Evolutionary conservation across 2,797 vertebrate genomes (phyloP).

Genomic region (Cirrhinus mrigala): DNA sequence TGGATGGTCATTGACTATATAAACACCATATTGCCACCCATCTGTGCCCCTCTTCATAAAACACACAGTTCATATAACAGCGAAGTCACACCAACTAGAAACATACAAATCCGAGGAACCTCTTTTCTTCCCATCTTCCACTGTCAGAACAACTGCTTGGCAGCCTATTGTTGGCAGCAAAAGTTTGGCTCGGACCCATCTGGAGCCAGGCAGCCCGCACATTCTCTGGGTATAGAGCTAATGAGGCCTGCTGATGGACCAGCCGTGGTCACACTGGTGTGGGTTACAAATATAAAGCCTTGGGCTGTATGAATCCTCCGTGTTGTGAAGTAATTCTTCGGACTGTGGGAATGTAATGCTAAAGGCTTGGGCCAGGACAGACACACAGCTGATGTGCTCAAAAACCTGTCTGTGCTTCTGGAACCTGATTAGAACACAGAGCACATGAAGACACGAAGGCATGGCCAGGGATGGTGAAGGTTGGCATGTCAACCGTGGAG

Average conservation of each 20-base stretch:
- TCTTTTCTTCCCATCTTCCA: constrained; percentile 71
- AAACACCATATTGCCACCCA: constrained; percentile 33
- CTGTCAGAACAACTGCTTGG: constrained; percentile 82
- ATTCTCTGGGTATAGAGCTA: constrained; percentile 84
- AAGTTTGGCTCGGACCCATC: constrained; percentile 82
- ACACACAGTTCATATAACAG: constrained; percentile 39
- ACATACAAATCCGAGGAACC: constrained; percentile 65
- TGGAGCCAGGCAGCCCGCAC: constrained; percentile 83
- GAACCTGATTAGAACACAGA: constrained; percentile 44
- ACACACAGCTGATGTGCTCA: constrained; percentile 73
- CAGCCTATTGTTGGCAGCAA: constrained; percentile 82
- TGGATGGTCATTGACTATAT: constrained; percentile 5
- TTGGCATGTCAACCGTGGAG: constrained; percentile 47
- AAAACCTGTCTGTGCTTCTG: constrained; percentile 55
- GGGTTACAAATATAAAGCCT: constrained; percentile 88
- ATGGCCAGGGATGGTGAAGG: constrained; percentile 35
- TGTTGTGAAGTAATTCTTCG: constrained; percentile 81
- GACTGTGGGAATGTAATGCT: constrained; percentile 79
- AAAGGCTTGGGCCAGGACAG: constrained; percentile 59
- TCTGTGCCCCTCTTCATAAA: constrained; percentile 34
- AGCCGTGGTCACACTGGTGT: constrained; percentile 82
- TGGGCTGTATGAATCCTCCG: constrained; percentile 78
- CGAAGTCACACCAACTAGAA: constrained; percentile 76
- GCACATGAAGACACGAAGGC: constrained; percentile 46
- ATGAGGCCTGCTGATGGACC: constrained; percentile 81